Evolutionary conservation across 2,113 vertebrate species (phyloP).

Genomic region (Pao palembangensis): DNA sequence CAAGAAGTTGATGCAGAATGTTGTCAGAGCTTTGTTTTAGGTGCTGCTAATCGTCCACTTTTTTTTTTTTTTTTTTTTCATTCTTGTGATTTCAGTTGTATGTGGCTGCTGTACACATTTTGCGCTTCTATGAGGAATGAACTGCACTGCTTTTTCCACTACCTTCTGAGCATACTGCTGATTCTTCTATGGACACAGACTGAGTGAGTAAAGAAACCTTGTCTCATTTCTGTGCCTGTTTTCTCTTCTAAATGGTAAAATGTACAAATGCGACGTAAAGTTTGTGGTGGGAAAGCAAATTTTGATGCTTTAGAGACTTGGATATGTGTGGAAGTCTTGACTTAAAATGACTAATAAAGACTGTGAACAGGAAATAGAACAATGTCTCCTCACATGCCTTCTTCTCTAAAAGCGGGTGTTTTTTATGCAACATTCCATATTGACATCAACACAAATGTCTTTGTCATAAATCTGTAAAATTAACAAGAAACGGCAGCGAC

Average conservation of each 20-base stretch:
- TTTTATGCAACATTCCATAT: background rate
- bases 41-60: conserved; percentile 15
- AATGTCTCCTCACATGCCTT: no score
- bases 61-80: background rate
- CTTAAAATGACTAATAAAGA: no score
- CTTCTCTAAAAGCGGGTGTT: background rate
- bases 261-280: no score
- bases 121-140: conserved; percentile 54
- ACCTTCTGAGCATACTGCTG: conserved; percentile 47
- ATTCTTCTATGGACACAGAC: conserved; percentile 61
- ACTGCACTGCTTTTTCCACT: conserved; percentile 47
- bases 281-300: no score
- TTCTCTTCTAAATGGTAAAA: no score
- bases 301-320: no score
- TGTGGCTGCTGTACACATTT: conserved; percentile 46
- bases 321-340: no score
- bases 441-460: conserved; percentile 5
- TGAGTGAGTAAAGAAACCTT: conserved; percentile 54
- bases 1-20: conserved; percentile 27
- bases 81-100: conserved; percentile 34
- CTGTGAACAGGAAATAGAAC: no score
- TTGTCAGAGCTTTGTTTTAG: conserved; percentile 9
- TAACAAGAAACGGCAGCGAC: conserved; percentile 28
- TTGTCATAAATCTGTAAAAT: conserved; percentile 19
- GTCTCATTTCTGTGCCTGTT: no score